Base-by-base conservation (phyloP, 1,140 invertebrate genomes). In the Teleopsis dalmanni region DNA sequence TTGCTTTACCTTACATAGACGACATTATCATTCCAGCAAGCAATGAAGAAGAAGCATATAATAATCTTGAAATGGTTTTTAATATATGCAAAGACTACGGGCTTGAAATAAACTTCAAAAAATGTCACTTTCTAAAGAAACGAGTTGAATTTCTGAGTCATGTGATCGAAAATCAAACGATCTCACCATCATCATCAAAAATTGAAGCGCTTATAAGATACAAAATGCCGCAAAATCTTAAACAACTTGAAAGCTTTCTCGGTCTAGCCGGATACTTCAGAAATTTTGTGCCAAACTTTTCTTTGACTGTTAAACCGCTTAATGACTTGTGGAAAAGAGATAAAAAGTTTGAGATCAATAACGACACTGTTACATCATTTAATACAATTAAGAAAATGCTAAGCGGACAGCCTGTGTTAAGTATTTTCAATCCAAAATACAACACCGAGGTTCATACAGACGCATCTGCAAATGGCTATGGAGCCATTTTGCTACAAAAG, bases 401-500 rank as follows among this genome's bases (percentile, higher is more conserved):
- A 5, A 50, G 43, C 4, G 27, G 51, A 21, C 51, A 65, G 25
- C 67, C 70, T n/a, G 59, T 72, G 9, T 43, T 71, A 16, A 57
- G 45, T 23, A 64, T 73, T 21, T 70, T 57, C 51, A 44, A 65
- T 22, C 51, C 37, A 13, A 27, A 38, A 11, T 27, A 43, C 27
- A 54, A 57, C 5, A 64, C 67, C 3, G 64, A 70, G 48, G 25
- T 72, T 1, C 66, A 72, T 47, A 68, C 64, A 57, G 8, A 64
- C 67, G 5, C 62, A 70, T 48, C 21, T 72, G 2, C 65, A 72
- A 44, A 68, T 13, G 37, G 47, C 27, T 63, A 59, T 34, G 59
- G 59, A 14, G 59, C 60, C 8, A 48, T 64, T 1, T 21, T 67
- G 10, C 51, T 64, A 16, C 65, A 72, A 56, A 60, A 48, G 47